A percentile compares a stretch with the other conserved stretches of the same genome.
These are phyloP conservation scores for Heteromurus nitidus DNA, from an alignment of 2,888 invertebrate genomes.

Conservation along the genomic window DNA sequence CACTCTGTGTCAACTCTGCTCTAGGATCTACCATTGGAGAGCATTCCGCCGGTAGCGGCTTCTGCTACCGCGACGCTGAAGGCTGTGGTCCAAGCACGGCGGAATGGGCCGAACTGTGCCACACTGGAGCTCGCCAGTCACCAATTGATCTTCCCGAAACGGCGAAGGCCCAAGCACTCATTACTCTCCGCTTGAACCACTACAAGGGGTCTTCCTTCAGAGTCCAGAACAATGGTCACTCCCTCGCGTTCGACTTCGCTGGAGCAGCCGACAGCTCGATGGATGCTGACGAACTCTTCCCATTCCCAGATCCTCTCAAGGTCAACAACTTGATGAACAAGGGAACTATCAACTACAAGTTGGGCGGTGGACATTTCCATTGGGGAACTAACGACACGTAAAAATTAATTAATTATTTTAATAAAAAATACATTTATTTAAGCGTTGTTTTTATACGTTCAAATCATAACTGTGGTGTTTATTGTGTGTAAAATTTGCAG, in stretches of 20 bases:
- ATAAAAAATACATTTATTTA: too few relatives aligned
- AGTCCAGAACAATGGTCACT: constrained; percentile 39
- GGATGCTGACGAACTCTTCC: neutral
- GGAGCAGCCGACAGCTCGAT: neutral
- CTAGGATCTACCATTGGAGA: neutral
- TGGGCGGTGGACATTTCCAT: constrained; percentile 23
- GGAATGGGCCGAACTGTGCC: constrained; percentile 22
- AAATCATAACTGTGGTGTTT: neutral
- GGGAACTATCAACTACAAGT: neutral
- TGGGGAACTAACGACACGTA: constrained; percentile 2
- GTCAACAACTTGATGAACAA: neutral
- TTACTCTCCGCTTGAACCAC: neutral
- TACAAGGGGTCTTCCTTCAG: constrained; percentile 26
- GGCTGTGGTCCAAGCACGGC: constrained; percentile 27
- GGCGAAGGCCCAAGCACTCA: neutral
- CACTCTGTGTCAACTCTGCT: neutral
- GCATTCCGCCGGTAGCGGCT: too few relatives aligned
- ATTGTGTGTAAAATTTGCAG: too few relatives aligned
- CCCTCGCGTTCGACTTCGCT: constrained; percentile 22
- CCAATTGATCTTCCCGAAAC: constrained; percentile 17
- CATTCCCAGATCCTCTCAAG: constrained; percentile 13
- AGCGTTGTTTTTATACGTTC: too few relatives aligned
- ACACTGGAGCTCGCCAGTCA: constrained; percentile 14
- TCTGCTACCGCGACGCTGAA: constrained; percentile 23
- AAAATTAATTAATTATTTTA: too few relatives aligned